Percentiles rank a stretch among this genome's conserved stretches.
These are phyloP conservation scores for Micromesistius poutassou DNA, from an alignment of 2,797 vertebrate genomes.

Conservation along the genomic window DNA sequence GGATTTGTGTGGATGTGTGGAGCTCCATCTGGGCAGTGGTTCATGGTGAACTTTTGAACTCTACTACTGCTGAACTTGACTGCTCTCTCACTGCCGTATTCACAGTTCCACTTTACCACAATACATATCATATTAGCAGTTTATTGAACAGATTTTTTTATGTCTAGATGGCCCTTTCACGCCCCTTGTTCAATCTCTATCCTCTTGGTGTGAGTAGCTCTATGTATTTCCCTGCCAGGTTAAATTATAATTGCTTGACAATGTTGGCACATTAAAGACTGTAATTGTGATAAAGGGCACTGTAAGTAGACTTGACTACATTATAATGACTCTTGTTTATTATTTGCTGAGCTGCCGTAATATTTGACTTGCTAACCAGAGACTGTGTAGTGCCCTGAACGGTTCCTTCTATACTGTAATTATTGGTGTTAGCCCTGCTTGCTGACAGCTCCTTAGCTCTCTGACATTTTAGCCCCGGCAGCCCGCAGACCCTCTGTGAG, in stretches of 20 bases:
- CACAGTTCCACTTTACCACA: background rate
- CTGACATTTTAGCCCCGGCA: constrained; percentile 51
- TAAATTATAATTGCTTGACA: constrained; percentile 6
- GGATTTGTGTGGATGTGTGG: too few species aligned
- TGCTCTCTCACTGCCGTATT: background rate
- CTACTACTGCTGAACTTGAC: background rate
- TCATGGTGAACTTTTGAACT: background rate
- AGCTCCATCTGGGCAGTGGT: too few species aligned
- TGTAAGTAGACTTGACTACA: background rate
- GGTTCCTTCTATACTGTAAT: constrained; percentile 37
- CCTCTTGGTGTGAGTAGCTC: background rate
- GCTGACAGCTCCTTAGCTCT: constrained; percentile 44
- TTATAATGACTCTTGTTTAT: background rate
- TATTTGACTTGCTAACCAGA: constrained; percentile 23
- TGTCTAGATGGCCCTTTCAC: background rate
- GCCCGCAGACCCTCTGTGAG: constrained; percentile 44
- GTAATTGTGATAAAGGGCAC: constrained; percentile 2
- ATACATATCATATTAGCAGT: background rate
- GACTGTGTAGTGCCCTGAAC: constrained; percentile 16
- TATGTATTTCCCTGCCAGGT: background rate
- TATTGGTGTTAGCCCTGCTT: constrained; percentile 38
- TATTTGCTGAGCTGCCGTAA: constrained; percentile 6
- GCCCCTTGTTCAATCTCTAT: background rate
- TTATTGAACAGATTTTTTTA: background rate
- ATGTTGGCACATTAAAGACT: constrained; percentile 2